Conservation (phyloP, 2,888 invertebrate genomes). For the Sthenelais limicola region DNA sequence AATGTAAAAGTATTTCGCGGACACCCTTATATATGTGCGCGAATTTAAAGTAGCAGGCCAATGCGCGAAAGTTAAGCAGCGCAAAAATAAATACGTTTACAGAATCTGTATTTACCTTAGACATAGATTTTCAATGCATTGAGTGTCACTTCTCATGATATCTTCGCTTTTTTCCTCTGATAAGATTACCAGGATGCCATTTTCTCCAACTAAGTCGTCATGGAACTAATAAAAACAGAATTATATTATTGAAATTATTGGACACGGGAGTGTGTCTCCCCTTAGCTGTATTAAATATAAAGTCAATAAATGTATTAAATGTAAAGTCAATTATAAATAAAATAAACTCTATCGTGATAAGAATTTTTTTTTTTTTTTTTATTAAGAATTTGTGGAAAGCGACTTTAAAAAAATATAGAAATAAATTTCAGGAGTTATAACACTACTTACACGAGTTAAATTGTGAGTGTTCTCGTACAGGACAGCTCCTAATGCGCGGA, state of each 20-base stretch:
- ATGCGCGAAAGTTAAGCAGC: too few relatives aligned
- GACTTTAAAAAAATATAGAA: neutral
- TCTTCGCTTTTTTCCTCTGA: conserved; percentile 58
- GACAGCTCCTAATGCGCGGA: conserved; percentile 60
- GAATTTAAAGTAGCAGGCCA: too few relatives aligned
- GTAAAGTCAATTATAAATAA: too few relatives aligned
- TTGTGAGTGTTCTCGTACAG: conserved; percentile 61
- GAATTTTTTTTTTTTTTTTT: neutral
- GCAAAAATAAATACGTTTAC: too few relatives aligned
- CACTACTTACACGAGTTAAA: conserved; percentile 46
- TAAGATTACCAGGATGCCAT: conserved; percentile 61
- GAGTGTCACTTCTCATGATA: conserved; percentile 59
- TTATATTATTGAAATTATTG: too few relatives aligned
- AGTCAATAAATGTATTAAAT: too few relatives aligned
- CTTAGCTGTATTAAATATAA: too few relatives aligned
- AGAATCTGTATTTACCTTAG: conserved; percentile 58
- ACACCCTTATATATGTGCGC: too few relatives aligned
- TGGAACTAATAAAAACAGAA: conserved; percentile 58
- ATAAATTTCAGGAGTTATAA: neutral
- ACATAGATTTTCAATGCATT: conserved; percentile 64
- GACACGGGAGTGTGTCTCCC: too few relatives aligned
- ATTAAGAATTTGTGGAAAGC: neutral
- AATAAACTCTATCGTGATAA: neutral
- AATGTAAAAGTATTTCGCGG: too few relatives aligned
- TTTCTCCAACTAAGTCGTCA: conserved; percentile 60